phyloP scores from a whole-genome alignment of 2,888 invertebrate species.

The Sarcophaga carnaria region DNA sequence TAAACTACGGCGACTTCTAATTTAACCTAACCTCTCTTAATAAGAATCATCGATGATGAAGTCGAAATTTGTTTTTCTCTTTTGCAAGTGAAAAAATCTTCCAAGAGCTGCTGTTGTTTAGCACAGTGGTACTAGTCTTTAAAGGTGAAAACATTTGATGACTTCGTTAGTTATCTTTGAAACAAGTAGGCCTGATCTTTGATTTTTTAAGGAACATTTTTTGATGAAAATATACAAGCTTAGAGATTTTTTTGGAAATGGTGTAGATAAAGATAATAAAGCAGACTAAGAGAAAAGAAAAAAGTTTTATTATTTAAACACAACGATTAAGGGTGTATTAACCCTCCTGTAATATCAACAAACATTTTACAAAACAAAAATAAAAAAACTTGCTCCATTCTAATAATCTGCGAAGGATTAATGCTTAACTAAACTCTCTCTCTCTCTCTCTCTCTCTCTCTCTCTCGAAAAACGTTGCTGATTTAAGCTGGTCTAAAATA shows the following conservation, averaged over 20 bases:
- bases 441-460: neutral
- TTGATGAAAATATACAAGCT: neutral
- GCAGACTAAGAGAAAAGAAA: neutral
- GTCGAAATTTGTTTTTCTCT: too few relatives aligned
- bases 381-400: constrained; percentile 32
- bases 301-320: constrained; percentile 75
- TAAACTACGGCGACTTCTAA: too few relatives aligned
- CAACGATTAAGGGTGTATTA: constrained; percentile 76
- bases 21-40: too few relatives aligned
- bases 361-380: constrained; percentile 54
- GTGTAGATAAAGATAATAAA: neutral
- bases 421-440: constrained; percentile 6
- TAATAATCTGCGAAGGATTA: constrained; percentile 45
- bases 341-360: constrained; percentile 60
- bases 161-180: too few relatives aligned
- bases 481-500: constrained; percentile 8
- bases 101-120: too few relatives aligned
- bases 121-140: too few relatives aligned
- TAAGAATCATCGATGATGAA: too few relatives aligned
- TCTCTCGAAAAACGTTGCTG: constrained; percentile 34
- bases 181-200: neutral
- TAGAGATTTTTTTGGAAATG: neutral
- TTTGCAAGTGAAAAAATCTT: too few relatives aligned
- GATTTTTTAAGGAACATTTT: neutral
- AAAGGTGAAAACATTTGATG: too few relatives aligned